Base-by-base conservation (phyloP, 2,888 invertebrate genomes). In the Cryptus viduatorius region DNA sequence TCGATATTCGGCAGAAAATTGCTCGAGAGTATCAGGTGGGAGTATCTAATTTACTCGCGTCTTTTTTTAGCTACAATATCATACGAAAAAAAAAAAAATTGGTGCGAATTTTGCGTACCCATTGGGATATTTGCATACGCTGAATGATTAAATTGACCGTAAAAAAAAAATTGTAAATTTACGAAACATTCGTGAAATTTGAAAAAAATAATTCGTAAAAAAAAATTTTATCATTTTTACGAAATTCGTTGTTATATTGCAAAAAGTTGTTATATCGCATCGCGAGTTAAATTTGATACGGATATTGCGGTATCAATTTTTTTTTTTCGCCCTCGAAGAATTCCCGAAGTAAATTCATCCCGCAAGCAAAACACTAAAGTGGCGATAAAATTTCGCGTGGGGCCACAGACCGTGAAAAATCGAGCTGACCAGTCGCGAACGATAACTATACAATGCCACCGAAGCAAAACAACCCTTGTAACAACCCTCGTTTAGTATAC, bases 371-470 rank as follows among this genome's bases (percentile, higher is more conserved):
- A 65, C 16, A 59, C 72, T 56, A 42, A 31, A 65, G 46, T 19
- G 56, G 1, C 19, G 61, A 61, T 14, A 68, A 61, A 42, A 69
- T 68, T 48, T n/a, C 53, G 59, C 24, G 14, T 4, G 16, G 19
- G 8, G 19, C 64, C 65, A 65, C 53, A 56, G n/a, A 29, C 71
- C 79, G 42, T 79, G 44, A 71, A 73, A 61, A 31, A 84, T 72
- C 31, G 61, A 75, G 64, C 78, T 84, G 84, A 82, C 84, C 72
- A 77, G 79, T 37, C 37, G 37, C 65, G 79, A 84, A 79, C 75
- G 82, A 59, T 76, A 84, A 76, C 68, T 61, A 73, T 50, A 67
- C 46, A 68, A 29, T 68, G 56, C 50, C 29, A 75, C 24, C 67
- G 48, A 10, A 31, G 31, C 37, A 77, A 77, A 79, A 78, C 64